Base-by-base conservation (phyloP, 1,140 invertebrate genomes). In the Lasioglossum baleicum region DNA sequence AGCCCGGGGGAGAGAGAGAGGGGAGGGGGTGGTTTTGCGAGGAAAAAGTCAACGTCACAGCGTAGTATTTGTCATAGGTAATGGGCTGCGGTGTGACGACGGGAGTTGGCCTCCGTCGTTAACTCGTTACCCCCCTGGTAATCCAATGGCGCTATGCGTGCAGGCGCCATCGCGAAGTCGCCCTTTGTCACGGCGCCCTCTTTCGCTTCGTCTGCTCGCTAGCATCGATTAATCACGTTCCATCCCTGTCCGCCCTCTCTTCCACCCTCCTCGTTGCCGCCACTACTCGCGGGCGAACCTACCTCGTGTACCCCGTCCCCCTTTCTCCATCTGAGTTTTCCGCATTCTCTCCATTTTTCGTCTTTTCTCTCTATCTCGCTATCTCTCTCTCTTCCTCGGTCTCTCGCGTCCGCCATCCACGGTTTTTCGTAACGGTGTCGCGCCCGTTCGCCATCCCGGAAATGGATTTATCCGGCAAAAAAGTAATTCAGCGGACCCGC, bases 141-240 rank as follows among this genome's bases (percentile, higher is more conserved):
- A 83, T 77, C 77, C 81, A 44, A 83, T 58, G 84, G 69, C 60
- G 81, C 69, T 87, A 61, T 75, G 82, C 85, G 85, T 77, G 31
- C 70, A 77, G 79, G 75, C 80, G 82, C 82, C 71, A 76, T 79
- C 79, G 75, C 82, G 68, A 86, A 83, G 84, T 85, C 75, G 71
- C 60, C 73, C 83, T 86, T 86, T 86, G 83, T 86, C 83, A 86
- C 72, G 80, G 80, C 83, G 79, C 72, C 75, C 80, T 85, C 81
- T 86, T 86, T 83, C 75, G 83, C 83, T 75, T 79, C 83, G 80
- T 85, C 80, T 78, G 75, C 66, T 78, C 75, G 79, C 72, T 82
- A 66, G 72, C 83, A 86, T 85, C 84, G 84, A 86, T 86, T 86
- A 86, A 86, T 86, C 84, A 82, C 79, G 75, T 83, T 74, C 67